Evolutionary conservation across 2,888 invertebrate genomes (phyloP), one percentile per base, ranked within the genome.

Genomic region (Melitaea athalia): DNA sequence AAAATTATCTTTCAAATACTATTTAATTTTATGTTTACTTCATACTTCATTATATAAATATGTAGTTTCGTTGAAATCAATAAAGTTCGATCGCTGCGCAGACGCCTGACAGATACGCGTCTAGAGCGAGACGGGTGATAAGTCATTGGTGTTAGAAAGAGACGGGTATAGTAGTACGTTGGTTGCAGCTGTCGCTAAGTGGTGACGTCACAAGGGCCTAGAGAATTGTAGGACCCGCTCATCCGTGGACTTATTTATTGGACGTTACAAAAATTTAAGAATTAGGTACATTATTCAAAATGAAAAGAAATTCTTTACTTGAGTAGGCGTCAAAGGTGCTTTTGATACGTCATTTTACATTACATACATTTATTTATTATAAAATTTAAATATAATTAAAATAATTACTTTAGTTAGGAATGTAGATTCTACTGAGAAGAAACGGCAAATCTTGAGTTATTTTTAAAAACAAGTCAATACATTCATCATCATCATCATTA

Each of bases 121-220:
- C 78, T 72, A 63, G 78, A 91, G 64, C 72, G 84, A 81, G 87
- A 89, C 67, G 72, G 77, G 50, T 12, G 62, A 69, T 38, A 66
- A 66, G 72, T 72, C 42, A 65, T 72, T 66, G 68, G 70, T 65
- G 85, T 73, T 72, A 78, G 87, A 92, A 72, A 76, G 87, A 79
- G 89, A 87, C 50, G 75, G 68, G 69, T 69, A 81, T 72, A 74
- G 79, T 79, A 82, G 84, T 87, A 88, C 90, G 90, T 91, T 89
- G 83, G 88, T 77, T 87, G 92, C 92, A 92, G 92, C 92, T 92
- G 92, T 85, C 91, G 83, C 75, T 80, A 38, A 38, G 38, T 5
- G 5, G 6, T 38, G 31, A 89, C 91, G 91, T 92, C 91, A 91
- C 85, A 79, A 82, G 86, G 87, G 85, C 81, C 86, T 86, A 88